Percentiles rank a stretch among this genome's conserved stretches.
Evolutionary conservation across 1,140 invertebrate genomes (phyloP).

Genomic region (Eupeodes corollae): DNA sequence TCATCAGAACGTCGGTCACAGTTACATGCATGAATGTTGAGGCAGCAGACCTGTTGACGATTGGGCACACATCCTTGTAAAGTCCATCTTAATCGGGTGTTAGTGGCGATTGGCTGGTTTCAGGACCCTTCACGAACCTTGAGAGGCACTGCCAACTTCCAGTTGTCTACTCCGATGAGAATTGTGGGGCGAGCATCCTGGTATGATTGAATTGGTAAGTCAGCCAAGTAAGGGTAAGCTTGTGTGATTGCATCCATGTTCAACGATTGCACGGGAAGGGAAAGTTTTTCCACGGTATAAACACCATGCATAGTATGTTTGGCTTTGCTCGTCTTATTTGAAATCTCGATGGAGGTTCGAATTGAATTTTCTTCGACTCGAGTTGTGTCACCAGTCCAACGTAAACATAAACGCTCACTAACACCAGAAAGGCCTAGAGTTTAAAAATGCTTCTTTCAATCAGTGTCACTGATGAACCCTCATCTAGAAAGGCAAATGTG

Average conservation of each 20-base stretch:
- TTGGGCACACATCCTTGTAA: background rate
- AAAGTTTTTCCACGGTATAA: background rate
- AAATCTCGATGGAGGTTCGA: background rate
- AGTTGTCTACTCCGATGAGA: background rate
- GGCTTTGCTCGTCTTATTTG: background rate
- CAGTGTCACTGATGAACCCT: constrained; percentile 1
- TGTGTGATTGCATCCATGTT: background rate
- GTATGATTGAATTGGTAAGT: background rate
- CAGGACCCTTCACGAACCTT: background rate
- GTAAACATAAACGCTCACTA: background rate
- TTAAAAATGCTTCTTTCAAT: background rate
- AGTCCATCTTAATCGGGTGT: background rate
- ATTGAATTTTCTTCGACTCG: background rate
- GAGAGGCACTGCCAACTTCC: background rate
- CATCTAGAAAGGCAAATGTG: constrained; percentile 2
- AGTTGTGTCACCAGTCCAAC: background rate
- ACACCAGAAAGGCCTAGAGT: background rate
- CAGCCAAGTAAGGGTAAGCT: background rate
- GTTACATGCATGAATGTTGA: too few relatives aligned
- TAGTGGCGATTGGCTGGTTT: background rate
- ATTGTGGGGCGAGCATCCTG: background rate
- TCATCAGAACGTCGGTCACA: too few relatives aligned
- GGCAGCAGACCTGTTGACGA: background rate
- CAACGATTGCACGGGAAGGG: background rate
- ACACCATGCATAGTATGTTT: background rate